Base-by-base conservation (phyloP, 2,888 invertebrate genomes). In the Agriotes lineatus region DNA sequence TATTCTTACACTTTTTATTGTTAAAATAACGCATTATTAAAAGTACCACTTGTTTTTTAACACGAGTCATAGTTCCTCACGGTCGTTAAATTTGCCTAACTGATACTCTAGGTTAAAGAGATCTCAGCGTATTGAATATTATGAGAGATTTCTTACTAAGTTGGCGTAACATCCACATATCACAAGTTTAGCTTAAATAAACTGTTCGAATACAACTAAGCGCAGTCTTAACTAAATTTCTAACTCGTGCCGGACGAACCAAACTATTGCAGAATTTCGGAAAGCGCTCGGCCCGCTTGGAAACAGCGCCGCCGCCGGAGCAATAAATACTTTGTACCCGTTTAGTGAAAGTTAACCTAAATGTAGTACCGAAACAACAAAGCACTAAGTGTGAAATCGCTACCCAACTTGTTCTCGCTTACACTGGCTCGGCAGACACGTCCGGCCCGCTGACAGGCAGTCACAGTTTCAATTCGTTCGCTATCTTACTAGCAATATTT, bases 401-500 rank as follows among this genome's bases (percentile, higher is more conserved):
- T 73, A 72, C 67, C 67, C 72, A 58, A 57, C 35, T 35, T 70
- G 64, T 66, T 65, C 56, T 62, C 67, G 50, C 57, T 71, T 71
- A 71, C 19, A 69, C 67, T 70, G 74, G 72, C 71, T 73, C 72
- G 72, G 70, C 69, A 58, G 72, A 72, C 44, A 73, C 70, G 64
- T 74, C 74, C 62, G 72, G 73, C 73, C 73, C 74, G 57, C 71
- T 70, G 58, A 73, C 72, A 63, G 74, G 91, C 91, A 95, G 95
- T 96, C 95, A 96, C 93, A 99, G 96, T 88, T 99, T 99, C 88
- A 99, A 91, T 87, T 99, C 99, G 88, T 99, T 98, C 82, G 99
- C 99, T 87, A 99, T 98, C 90, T 99, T 99, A 78, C 98, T 98
- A 83, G 99, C 99, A 90, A 99, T 99, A 88, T 99, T 99, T 89